Conservation (phyloP, 2,888 invertebrate genomes). For the Tribolium freemani region DNA sequence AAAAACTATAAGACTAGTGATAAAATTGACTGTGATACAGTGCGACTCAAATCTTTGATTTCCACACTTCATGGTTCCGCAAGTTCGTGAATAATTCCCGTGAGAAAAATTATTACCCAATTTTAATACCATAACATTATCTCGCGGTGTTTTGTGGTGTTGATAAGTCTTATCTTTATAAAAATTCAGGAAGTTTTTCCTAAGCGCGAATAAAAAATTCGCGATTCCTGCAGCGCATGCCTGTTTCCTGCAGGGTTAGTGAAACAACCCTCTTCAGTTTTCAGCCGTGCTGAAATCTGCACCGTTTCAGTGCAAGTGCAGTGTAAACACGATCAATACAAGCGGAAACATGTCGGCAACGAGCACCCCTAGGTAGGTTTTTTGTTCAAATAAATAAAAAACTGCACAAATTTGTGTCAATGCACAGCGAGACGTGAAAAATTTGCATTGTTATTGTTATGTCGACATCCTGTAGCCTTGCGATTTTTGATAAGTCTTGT, state of each 20-base stretch:
- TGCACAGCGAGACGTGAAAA: background rate
- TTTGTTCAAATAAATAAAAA: background rate
- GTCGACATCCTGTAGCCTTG: background rate
- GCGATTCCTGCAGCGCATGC: conserved; percentile 29
- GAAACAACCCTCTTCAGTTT: conserved; percentile 26
- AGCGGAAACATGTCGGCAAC: conserved; percentile 52
- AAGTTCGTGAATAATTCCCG: conserved; percentile 7
- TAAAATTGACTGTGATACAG: conserved; percentile 10
- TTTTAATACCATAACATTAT: background rate
- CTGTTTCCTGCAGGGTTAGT: conserved; percentile 18
- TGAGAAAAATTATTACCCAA: conserved; percentile 19
- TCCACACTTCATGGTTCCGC: conserved; percentile 12
- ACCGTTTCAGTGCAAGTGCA: conserved; percentile 41
- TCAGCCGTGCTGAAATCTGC: conserved; percentile 49
- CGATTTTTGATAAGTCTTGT: background rate
- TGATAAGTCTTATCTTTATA: conserved; percentile 1
- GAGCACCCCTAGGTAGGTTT: conserved; percentile 56
- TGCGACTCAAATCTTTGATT: conserved; percentile 19
- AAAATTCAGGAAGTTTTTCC: conserved; percentile 6
- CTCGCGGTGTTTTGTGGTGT: background rate
- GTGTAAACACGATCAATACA: conserved; percentile 41
- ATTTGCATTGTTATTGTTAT: conserved; percentile 7
- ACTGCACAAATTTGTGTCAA: conserved; percentile 1
- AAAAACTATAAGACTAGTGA: conserved; percentile 33
- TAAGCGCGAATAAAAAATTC: background rate